Base-by-base conservation (phyloP, 2,888 invertebrate genomes). In the Dryococelus australis region DNA sequence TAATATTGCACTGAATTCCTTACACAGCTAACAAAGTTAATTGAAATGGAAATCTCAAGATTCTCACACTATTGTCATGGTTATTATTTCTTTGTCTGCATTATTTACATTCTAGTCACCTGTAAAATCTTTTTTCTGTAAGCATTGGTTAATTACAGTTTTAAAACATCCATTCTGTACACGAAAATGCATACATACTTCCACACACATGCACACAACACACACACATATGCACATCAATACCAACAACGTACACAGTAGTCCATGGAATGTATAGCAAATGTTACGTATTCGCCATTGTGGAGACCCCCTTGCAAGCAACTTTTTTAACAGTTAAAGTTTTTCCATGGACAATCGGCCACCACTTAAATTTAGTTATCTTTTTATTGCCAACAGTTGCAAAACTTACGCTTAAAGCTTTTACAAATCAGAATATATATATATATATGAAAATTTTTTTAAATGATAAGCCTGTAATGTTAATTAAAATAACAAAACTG, bases 181-280 rank as follows among this genome's bases (percentile, higher is more conserved):
- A 51, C 20, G 6, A 1, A 20, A 65, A n/a, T n/a, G 6, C 65
- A 8, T 1, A 8, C 65, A 65, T 24, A 65, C n/a, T 0, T n/a
- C n/a, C 8, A 2, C n/a, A 8, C 65, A 65, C 65, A 16, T 16
- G 16, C 65, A 65, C 20, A 16, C 2, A n/a, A 20, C 35, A 35
- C 35, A 35, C 8, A 8, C n/a, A 2, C 65, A 65, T 20, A 16
- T 16, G 16, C 65, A 65, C 20, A 65, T 9, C 4, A 35, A 35
- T 35, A n/a, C 20, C 65, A 9, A 65, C 10, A 65, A 65, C 20
- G 2, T 65, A 65, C 16, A n/a, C 10, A 65, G 13, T 24, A 65
- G 65, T 65, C 65, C 65, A 65, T 65, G 65, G 65, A 65, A 65
- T 65, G 65, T 65, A 16, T 65, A 65, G 65, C 65, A 65, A 20